Evolutionary conservation across 2,113 vertebrate species (phyloP).

Genomic region (Laticauda laticaudata): DNA sequence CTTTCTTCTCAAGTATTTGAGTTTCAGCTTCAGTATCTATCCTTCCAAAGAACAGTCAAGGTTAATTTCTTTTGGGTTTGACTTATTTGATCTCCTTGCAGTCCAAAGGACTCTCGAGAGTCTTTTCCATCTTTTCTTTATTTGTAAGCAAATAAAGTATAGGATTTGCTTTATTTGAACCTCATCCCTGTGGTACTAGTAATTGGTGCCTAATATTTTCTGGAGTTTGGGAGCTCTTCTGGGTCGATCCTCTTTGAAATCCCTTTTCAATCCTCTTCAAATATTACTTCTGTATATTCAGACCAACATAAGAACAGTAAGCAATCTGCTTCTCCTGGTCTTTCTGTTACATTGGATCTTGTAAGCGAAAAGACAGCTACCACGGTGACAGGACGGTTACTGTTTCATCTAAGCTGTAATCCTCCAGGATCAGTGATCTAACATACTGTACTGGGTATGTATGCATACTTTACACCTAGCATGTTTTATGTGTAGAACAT

Average conservation of each 20-base stretch:
- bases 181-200: neutral
- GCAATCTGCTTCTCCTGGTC: neutral
- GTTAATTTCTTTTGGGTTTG: neutral
- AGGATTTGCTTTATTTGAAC: neutral
- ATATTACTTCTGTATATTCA: neutral
- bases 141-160: neutral
- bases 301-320: neutral
- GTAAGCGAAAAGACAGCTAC: neutral
- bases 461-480: too few species aligned
- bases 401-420: neutral
- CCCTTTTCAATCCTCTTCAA: neutral
- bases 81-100: neutral
- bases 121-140: neutral
- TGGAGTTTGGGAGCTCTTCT: neutral
- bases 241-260: neutral
- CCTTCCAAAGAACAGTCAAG: neutral
- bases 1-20: neutral
- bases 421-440: neutral
- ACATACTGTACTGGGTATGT: neutral
- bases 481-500: neutral
- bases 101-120: neutral
- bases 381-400: neutral
- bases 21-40: neutral
- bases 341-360: neutral
- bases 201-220: neutral